Conservation (phyloP, 2,113 vertebrate genomes). For the Telmatochromis sp. region DNA sequence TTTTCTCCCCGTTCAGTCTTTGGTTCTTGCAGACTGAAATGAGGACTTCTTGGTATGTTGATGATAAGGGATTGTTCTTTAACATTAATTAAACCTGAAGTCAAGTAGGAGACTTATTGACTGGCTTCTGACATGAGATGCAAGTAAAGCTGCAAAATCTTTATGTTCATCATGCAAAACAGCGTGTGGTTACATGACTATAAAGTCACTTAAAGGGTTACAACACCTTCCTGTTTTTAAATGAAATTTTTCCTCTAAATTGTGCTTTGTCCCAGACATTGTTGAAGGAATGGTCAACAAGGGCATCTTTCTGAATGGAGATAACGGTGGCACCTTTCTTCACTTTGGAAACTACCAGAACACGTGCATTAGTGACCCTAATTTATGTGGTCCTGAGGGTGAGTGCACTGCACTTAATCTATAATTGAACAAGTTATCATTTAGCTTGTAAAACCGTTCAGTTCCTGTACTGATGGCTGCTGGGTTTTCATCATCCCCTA, state of each 20-base stretch:
- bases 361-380: conserved; percentile 86
- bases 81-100: background rate
- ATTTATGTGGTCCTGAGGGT: conserved; percentile 85
- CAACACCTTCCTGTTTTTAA: background rate
- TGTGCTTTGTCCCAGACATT: conserved; percentile 74
- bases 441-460: background rate
- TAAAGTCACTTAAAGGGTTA: background rate
- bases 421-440: background rate
- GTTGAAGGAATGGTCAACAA: conserved; percentile 91
- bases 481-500: conserved; percentile 32
- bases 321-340: conserved; percentile 79
- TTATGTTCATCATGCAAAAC: background rate
- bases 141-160: background rate
- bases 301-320: conserved; percentile 81
- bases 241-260: background rate
- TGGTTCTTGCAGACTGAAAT: background rate
- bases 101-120: background rate
- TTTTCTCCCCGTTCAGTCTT: background rate
- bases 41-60: background rate
- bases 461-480: background rate
- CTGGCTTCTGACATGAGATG: background rate
- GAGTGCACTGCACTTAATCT: conserved; percentile 16
- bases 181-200: background rate
- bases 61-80: background rate
- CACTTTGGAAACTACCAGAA: conserved; percentile 81